A percentile compares a stretch with the other conserved stretches of the same genome.
Conservation (phyloP, 2,888 invertebrate genomes). For the Tipula lateralis region DNA sequence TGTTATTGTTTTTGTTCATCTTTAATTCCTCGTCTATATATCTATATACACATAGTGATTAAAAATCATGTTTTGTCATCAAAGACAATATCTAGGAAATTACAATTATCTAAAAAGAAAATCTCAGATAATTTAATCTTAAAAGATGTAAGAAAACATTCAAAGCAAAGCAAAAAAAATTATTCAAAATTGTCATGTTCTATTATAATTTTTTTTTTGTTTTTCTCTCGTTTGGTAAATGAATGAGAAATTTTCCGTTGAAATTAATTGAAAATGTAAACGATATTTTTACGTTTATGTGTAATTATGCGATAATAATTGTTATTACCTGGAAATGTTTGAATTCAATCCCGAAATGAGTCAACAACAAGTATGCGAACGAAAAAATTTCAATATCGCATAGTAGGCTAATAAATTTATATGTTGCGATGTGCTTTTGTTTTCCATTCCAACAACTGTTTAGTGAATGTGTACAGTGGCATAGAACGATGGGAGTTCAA, state of each 20-base stretch:
- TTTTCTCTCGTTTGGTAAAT: neutral
- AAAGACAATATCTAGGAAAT: slow-evolving; percentile 19
- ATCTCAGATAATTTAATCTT: slow-evolving; percentile 19
- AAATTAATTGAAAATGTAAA: neutral
- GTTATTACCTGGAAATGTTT: neutral
- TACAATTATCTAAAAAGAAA: slow-evolving; percentile 4
- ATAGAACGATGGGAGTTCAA: too few species aligned
- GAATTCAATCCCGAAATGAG: too few species aligned
- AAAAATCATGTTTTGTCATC: slow-evolving; percentile 24
- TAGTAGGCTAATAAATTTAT: too few species aligned
- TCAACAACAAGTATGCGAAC: too few species aligned
- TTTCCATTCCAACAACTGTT: too few species aligned
- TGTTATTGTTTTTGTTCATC: neutral
- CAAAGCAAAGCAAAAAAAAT: neutral
- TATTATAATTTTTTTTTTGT: neutral
- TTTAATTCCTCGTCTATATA: neutral
- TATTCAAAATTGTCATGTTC: slow-evolving; percentile 11
- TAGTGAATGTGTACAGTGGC: too few species aligned
- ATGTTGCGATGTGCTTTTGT: too few species aligned
- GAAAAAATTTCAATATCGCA: too few species aligned
- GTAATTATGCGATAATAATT: neutral
- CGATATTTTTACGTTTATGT: neutral
- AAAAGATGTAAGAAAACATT: neutral
- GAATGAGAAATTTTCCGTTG: neutral
- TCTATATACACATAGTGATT: neutral